Evolutionary conservation across 2,888 invertebrate species (phyloP), one percentile per base, ranked within the genome.

Genomic region (Orthonychiurus folsomi): DNA sequence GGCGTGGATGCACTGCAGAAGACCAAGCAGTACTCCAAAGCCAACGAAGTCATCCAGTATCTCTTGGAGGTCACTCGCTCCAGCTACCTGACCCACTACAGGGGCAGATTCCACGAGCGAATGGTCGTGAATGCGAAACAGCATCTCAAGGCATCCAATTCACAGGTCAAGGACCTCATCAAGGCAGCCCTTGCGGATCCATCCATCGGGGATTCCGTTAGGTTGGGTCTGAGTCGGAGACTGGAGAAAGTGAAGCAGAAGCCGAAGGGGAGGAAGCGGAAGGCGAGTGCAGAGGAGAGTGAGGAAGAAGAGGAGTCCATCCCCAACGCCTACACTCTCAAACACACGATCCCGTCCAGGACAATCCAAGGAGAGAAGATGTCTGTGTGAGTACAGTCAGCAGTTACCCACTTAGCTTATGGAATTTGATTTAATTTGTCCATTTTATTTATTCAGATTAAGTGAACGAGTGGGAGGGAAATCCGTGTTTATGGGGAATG

Each of bases 71-170:
- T 85, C 73, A 74, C 75, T 1, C 66, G 74, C 0, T 12, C 3
- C 27, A 56, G 3, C 5, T 82, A 81, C 73, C 74, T 80, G 52
- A 77, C 77, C 26, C 79, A 81, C 59, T 79, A 78, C 66, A 77
- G 78, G 65, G 80, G 80, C 0, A 74, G 77, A 1, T 82, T 82
- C 85, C 85, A 80, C 74, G 82, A 83, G 26, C 80, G 86, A 69
- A 79, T 84, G 61, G 81, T 85, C 0, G 77, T 86, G 0, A 82
- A 86, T 69, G 76, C 83, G 25, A 82, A 85, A 60, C 37, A 37
- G 52, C 80, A 82, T 73, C 72, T 81, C 28, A 80, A 80, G 69
- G 69, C 75, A 48, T 76, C 75, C n/a, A 63, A 69, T 27, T 64
- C 77, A 73, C 78, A 78, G 64, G 59, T 65, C 20, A 58, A 54